phyloP scores from a whole-genome alignment of 37 sponge, comb jelly and placozoan species.

The Theonella swinhoei region DNA sequence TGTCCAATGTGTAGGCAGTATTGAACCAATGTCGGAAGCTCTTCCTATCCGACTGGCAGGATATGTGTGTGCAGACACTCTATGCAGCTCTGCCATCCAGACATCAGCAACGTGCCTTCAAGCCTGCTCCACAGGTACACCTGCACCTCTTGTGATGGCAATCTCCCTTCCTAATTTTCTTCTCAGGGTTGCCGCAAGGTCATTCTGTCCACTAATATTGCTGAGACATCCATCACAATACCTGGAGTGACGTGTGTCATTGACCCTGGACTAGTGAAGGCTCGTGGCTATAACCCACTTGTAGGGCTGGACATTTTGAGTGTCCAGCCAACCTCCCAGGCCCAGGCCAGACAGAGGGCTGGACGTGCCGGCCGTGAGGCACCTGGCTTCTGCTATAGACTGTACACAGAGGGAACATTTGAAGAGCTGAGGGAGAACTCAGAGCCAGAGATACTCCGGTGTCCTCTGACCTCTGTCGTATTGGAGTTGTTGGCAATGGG shows the following conservation, averaged over 20 bases:
- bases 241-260: constrained; percentile 87
- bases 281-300: constrained; percentile 81
- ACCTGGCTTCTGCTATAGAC: constrained; percentile 86
- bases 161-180: background rate
- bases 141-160: background rate
- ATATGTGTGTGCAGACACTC: constrained; percentile 75
- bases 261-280: constrained; percentile 95
- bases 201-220: constrained; percentile 93
- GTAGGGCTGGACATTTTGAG: constrained; percentile 83
- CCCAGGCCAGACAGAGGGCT: constrained; percentile 80
- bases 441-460: constrained; percentile 93
- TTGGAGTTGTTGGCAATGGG: constrained; percentile 88
- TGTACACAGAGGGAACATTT: constrained; percentile 88
- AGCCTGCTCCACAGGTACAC: constrained; percentile 13
- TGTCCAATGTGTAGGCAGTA: background rate
- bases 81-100: constrained; percentile 90
- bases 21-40: constrained; percentile 44
- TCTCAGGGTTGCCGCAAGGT: constrained; percentile 79
- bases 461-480: constrained; percentile 76
- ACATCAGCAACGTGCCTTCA: constrained; percentile 76
- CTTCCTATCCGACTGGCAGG: constrained; percentile 54
- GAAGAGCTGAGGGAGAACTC: constrained; percentile 61
- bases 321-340: constrained; percentile 93
- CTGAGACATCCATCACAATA: constrained; percentile 95
- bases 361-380: constrained; percentile 95